Evolutionary conservation across 2,888 invertebrate species (phyloP).

Genomic region (Dioctria linearis): DNA sequence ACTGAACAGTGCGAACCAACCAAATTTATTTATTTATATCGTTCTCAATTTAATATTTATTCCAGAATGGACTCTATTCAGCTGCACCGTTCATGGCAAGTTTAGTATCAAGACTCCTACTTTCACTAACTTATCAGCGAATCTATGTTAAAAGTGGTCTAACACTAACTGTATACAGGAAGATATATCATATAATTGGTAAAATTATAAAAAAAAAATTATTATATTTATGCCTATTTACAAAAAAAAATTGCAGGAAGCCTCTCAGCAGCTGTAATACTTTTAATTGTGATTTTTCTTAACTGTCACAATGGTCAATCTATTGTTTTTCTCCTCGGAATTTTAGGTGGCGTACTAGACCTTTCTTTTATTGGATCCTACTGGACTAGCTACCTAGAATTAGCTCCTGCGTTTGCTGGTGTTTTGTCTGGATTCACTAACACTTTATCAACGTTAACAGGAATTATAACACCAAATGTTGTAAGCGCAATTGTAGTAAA

Average conservation of each 20-base stretch:
- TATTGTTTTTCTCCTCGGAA: conserved; percentile 66
- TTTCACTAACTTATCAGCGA: conserved; percentile 61
- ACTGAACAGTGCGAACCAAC: too few species aligned
- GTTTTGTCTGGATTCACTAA: conserved; percentile 71
- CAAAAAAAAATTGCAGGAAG: not conserved
- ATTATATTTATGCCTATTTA: not conserved
- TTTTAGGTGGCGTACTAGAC: conserved; percentile 67
- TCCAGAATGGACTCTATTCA: conserved; percentile 64
- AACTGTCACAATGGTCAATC: conserved; percentile 65
- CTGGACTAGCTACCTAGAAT: conserved; percentile 70
- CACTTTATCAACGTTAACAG: conserved; percentile 69
- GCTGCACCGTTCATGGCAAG: conserved; percentile 65
- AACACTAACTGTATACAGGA: conserved; percentile 62
- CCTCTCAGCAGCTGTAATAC: not conserved
- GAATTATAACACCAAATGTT: conserved; percentile 69
- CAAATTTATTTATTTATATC: too few species aligned
- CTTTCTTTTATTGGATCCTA: conserved; percentile 71
- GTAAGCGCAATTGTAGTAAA: conserved; percentile 68
- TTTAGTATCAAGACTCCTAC: conserved; percentile 63
- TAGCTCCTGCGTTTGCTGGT: conserved; percentile 72
- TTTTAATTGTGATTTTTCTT: conserved; percentile 62
- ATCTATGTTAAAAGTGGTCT: conserved; percentile 61
- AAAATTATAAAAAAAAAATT: conserved; percentile 13
- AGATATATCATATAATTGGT: conserved; percentile 62
- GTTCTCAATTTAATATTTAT: too few species aligned